phyloP scores from a whole-genome alignment of 2,797 vertebrate genomes.

The Nannoperca australis region DNA sequence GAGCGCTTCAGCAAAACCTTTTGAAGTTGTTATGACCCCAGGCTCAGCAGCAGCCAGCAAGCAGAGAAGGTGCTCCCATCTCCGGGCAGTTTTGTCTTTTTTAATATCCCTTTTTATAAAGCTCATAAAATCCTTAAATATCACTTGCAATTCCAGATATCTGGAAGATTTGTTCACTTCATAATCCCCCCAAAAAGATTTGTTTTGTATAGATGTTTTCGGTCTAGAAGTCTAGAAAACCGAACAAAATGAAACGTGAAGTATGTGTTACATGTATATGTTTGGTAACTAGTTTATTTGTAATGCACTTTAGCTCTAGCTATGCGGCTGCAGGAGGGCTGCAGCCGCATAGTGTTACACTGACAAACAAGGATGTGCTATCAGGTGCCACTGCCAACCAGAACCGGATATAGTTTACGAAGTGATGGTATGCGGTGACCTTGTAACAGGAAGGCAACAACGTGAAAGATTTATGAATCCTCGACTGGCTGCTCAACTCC shows the following conservation, averaged over 20 bases:
- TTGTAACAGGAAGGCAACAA: conserved; percentile 48
- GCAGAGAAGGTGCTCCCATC: conserved; percentile 41
- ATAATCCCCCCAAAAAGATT: conserved; percentile 9
- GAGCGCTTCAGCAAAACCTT: conserved; percentile 35
- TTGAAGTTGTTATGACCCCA: conserved; percentile 33
- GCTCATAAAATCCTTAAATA: conserved; percentile 29
- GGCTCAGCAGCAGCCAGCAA: conserved; percentile 25
- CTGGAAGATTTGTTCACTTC: conserved; percentile 1
- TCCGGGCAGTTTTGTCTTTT: conserved; percentile 8
- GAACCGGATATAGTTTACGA: conserved; percentile 61
- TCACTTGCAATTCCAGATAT: conserved; percentile 23
- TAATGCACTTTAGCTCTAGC: conserved; percentile 11
- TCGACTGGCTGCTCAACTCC: conserved; percentile 1
- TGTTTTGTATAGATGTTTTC: not conserved
- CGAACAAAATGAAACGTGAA: not conserved
- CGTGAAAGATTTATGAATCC: conserved; percentile 57
- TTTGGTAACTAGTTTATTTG: conserved; percentile 14
- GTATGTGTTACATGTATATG: not conserved
- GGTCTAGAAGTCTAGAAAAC: not conserved
- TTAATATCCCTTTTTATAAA: conserved; percentile 42
- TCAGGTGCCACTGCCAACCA: conserved; percentile 51
- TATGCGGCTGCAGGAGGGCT: conserved; percentile 19
- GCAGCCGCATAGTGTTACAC: conserved; percentile 55
- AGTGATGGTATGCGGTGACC: conserved; percentile 40
- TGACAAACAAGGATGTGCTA: conserved; percentile 61